Evolutionary conservation across 1,140 invertebrate genomes (phyloP).

Genomic region (Leptopilina clavipes): DNA sequence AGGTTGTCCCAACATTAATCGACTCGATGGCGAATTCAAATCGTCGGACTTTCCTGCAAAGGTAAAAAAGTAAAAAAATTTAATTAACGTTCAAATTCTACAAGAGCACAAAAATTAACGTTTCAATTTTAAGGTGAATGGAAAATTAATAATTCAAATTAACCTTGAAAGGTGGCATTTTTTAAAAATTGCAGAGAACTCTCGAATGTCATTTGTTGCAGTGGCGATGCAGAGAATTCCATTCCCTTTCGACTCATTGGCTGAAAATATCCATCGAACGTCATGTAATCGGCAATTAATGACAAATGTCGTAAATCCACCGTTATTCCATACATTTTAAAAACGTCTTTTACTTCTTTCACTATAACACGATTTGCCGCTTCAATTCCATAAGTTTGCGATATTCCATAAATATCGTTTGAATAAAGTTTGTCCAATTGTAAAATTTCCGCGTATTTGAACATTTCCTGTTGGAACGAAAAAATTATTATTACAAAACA

Average conservation of each 20-base stretch:
- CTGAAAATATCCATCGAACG: conserved; percentile 90
- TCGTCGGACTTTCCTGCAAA: conserved; percentile 80
- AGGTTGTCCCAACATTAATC: conserved; percentile 89
- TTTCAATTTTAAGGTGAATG: too few relatives aligned
- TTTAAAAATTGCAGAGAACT: conserved; percentile 92
- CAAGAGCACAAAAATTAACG: too few relatives aligned
- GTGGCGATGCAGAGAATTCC: conserved; percentile 88
- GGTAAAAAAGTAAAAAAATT: neutral
- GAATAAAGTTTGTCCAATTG: conserved; percentile 91
- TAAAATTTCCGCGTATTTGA: conserved; percentile 86
- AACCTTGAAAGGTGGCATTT: conserved; percentile 83
- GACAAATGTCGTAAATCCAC: conserved; percentile 95
- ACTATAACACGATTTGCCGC: conserved; percentile 93
- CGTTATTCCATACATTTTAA: conserved; percentile 95
- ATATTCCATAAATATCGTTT: conserved; percentile 96
- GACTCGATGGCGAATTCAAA: conserved; percentile 90
- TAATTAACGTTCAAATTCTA: too few relatives aligned
- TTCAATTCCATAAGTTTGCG: conserved; percentile 95
- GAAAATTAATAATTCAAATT: neutral
- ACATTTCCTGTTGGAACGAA: conserved; percentile 83
- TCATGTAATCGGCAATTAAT: conserved; percentile 98
- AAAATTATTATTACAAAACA: neutral
- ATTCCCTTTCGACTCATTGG: conserved; percentile 94
- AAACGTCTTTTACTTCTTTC: conserved; percentile 93
- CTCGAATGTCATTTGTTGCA: conserved; percentile 99